Evolutionary conservation across 1,140 invertebrate species (phyloP).

Genomic region (Ruditapes philippinarum): DNA sequence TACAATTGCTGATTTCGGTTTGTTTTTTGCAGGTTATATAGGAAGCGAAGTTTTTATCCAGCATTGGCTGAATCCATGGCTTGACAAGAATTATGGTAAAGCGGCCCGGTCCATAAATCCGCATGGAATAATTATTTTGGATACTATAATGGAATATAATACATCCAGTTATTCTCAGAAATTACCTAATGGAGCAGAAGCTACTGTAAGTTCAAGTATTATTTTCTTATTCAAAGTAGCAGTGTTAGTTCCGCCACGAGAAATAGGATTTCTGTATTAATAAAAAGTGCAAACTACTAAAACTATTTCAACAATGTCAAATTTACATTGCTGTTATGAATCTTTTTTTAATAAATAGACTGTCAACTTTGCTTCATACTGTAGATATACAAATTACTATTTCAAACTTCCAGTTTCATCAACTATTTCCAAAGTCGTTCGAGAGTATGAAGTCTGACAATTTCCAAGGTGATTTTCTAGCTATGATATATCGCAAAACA

Average conservation of each 20-base stretch:
- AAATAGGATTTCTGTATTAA: too few species aligned
- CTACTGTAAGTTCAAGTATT: background rate
- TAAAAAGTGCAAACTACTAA: too few species aligned
- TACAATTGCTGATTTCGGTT: too few species aligned
- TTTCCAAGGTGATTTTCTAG: conserved; percentile 18
- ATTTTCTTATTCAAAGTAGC: too few species aligned
- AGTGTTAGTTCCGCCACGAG: too few species aligned
- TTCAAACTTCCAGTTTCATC: too few species aligned
- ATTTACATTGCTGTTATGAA: too few species aligned
- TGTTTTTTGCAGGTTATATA: background rate
- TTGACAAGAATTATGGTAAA: background rate
- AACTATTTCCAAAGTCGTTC: background rate
- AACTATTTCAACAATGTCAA: too few species aligned
- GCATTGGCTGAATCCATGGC: conserved; percentile 24
- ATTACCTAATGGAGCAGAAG: background rate
- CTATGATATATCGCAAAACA: background rate
- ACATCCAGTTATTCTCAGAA: conserved; percentile 43
- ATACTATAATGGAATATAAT: conserved; percentile 71
- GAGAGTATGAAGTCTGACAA: background rate
- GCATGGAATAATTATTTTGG: conserved; percentile 66
- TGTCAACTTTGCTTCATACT: too few species aligned
- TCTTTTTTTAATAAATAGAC: too few species aligned
- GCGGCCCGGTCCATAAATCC: background rate
- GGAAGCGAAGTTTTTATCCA: conserved; percentile 17
- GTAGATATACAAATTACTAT: too few species aligned